Evolutionary conservation across 1,140 invertebrate genomes (phyloP), one percentile per base, ranked within the genome.

Genomic region (Drosophila hydei): DNA sequence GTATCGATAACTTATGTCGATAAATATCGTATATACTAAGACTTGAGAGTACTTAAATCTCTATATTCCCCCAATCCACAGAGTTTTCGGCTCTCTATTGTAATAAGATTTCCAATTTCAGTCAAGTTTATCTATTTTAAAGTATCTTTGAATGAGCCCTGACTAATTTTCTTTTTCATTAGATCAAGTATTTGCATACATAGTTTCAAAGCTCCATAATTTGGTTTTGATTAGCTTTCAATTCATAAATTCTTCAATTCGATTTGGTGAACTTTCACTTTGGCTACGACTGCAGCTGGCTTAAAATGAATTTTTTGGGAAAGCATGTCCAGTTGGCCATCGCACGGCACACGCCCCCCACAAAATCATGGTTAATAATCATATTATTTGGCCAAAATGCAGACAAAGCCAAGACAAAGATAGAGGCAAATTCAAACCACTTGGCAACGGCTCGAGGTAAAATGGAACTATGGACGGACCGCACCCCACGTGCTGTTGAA

Each of bases 401-500:
- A 45, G 43, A 45, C 18, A 19, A 6, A n/a, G 43, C 18, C 43
- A 12, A 47, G 19, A 11, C 18, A 21, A 19, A 23, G 43, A n/a
- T 33, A 47, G 11, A 21, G 43, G 43, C 43, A 63, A 87, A 42
- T 42, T 16, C n/a, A 16, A 16, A 6, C 38, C 38, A 16, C n/a
- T 16, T 42, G 38, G 38, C 38, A 42, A 42, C n/a, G 38, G 38
- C 38, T 33, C n/a, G 38, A 16, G 38, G n/a, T 16, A 40, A 40
- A 40, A 40, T n/a, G n/a, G 7, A 40, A 40, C 38, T 7, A 5
- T 14, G n/a, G 38, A 42, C 38, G n/a, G 38, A 42, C 81, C 83
- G 83, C 83, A 88, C 83, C 83, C 83, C 83, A 87, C 78, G 83
- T 87, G 83, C 75, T 75, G 42, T 62, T 58, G 16, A 50, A 51